These are phyloP conservation scores for Trichonephila clavata DNA, from an alignment of 1,140 invertebrate genomes.

Conservation along the genomic window DNA sequence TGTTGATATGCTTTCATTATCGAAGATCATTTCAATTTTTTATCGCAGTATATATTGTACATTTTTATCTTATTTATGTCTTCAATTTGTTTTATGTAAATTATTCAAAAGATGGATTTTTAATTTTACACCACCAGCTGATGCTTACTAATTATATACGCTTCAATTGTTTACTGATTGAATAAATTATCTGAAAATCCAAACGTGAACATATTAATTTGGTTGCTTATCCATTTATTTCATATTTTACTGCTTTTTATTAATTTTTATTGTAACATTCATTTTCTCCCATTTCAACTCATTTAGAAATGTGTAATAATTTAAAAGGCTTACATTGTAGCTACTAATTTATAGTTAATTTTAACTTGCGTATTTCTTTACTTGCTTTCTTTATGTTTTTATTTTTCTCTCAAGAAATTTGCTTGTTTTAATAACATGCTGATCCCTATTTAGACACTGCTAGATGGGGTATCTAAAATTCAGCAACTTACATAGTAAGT, in stretches of 20 bases:
- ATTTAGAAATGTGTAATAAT: too few relatives aligned
- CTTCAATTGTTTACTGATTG: conserved; percentile 61
- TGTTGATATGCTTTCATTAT: background rate
- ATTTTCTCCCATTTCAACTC: too few relatives aligned
- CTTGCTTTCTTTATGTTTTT: too few relatives aligned
- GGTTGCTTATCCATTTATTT: conserved; percentile 11
- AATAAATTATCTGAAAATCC: conserved; percentile 63
- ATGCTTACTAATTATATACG: conserved; percentile 55
- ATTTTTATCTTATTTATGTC: conserved; percentile 68
- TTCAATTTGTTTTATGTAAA: conserved; percentile 54
- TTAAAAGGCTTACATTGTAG: too few relatives aligned
- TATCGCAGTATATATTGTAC: conserved; percentile 50
- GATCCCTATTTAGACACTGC: too few relatives aligned
- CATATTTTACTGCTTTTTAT: background rate
- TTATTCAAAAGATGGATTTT: conserved; percentile 24
- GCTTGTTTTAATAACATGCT: too few relatives aligned
- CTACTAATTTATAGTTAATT: too few relatives aligned
- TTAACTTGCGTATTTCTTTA: too few relatives aligned
- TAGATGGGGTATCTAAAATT: too few relatives aligned
- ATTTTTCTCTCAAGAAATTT: too few relatives aligned
- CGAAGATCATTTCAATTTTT: conserved; percentile 15
- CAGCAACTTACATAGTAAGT: too few relatives aligned
- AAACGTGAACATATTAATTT: conserved; percentile 35
- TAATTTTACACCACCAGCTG: conserved; percentile 43
- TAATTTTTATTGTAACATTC: background rate